A percentile compares a stretch with the other conserved stretches of the same genome.
phyloP scores from a whole-genome alignment of 2,113 vertebrate genomes.

The Ascaphus truei region DNA sequence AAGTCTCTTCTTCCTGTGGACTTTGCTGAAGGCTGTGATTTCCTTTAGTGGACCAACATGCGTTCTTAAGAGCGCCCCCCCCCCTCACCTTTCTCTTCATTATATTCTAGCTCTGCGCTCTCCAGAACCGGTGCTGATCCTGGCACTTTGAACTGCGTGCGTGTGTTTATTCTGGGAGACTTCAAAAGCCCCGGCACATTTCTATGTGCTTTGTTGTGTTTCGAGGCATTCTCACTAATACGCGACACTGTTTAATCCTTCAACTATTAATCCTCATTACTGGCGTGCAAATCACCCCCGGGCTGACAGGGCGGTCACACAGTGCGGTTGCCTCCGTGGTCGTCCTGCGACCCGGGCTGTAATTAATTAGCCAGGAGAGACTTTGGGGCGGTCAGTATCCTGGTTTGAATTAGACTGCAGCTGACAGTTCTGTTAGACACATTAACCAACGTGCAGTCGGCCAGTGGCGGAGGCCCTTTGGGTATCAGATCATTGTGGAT shows the following conservation, averaged over 20 bases:
- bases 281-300: background rate
- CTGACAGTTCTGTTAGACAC: background rate
- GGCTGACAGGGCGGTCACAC: background rate
- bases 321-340: background rate
- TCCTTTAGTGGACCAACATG: too few relatives aligned
- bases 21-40: too few relatives aligned
- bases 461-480: background rate
- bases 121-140: too few relatives aligned
- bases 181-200: too few relatives aligned
- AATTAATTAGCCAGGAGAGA: slow-evolving; percentile 4
- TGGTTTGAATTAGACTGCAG: slow-evolving; percentile 5
- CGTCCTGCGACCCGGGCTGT: background rate
- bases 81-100: too few relatives aligned
- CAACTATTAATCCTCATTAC: background rate
- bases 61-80: too few relatives aligned
- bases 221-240: background rate
- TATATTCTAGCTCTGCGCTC: too few relatives aligned
- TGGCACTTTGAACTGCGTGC: too few relatives aligned
- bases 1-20: too few relatives aligned
- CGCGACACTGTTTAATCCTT: background rate
- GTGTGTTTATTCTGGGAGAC: too few relatives aligned
- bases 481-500: background rate
- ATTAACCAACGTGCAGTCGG: background rate
- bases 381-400: background rate
- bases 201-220: too few relatives aligned